Base-by-base conservation (phyloP, 2,888 invertebrate genomes). In the Unio pictorum region DNA sequence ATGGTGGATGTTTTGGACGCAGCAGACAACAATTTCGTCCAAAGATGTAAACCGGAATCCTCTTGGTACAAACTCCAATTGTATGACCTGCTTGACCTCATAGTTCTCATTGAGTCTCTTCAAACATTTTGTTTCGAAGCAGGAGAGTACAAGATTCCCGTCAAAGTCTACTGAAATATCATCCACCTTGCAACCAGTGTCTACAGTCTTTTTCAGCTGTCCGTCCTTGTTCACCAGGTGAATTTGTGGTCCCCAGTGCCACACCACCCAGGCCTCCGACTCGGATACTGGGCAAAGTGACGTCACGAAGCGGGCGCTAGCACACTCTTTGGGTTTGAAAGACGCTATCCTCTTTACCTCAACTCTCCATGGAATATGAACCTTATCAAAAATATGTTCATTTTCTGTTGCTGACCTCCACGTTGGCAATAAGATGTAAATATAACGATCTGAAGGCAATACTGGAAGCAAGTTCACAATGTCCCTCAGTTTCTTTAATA, bases 201-300 rank as follows among this genome's bases (percentile, higher is more conserved):
- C 67, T 15, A 77, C 56, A 1, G 74, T 71, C 56, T 66, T 62
- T 26, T 66, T 65, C 8, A 77, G 73, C 54, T 77, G 66, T 0
- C 73, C 77, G 23, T 69, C 71, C 56, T 77, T 77, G 59, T 75
- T 68, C 7, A 77, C 69, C 56, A 73, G 66, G 56, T 77, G 69
- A 23, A 77, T 55, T 30, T 68, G 60, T 4, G 77, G 77, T 0
- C 77, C 77, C 74, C 74, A 77, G 61, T 77, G 77, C 77, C 77
- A 77, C 6, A 74, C 73, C 11, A 74, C 74, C 77, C 77, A 77
- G 18, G 68, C 73, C 30, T 74, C 71, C 23, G 55, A 64, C 20
- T 77, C 69, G 7, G 61, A 54, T 6, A 68, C 73, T 4, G 71
- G 62, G 55, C 77, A 77, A 73, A 77, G 74, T 56, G 77, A 69